Conservation (phyloP, 2,888 invertebrate species). For the Archips xylosteana region DNA sequence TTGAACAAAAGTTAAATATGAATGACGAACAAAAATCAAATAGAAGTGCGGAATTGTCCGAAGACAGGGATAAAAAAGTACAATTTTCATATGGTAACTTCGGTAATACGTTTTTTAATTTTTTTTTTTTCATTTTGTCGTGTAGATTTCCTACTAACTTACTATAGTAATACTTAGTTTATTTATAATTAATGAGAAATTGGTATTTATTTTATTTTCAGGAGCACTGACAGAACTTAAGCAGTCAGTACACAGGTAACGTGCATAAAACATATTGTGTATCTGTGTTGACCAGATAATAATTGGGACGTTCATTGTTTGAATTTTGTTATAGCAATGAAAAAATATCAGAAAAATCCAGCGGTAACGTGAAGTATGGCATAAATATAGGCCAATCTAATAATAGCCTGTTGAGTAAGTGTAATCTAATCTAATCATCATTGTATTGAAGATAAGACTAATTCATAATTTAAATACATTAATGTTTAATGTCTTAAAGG, state of each 20-base stretch:
- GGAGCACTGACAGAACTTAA: constrained; percentile 11
- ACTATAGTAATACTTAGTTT: not conserved
- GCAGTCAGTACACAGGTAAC: constrained; percentile 16
- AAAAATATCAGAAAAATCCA: constrained; percentile 26
- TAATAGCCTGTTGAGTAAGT: constrained; percentile 66
- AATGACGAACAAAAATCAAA: constrained; percentile 42
- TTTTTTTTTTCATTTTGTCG: constrained; percentile 48
- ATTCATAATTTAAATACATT: constrained; percentile 6
- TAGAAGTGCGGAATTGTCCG: constrained; percentile 51
- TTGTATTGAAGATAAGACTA: not conserved
- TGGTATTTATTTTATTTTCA: constrained; percentile 13
- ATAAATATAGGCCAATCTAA: constrained; percentile 60
- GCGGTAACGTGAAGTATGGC: constrained; percentile 35
- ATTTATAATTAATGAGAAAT: not conserved
- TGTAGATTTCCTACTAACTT: not conserved
- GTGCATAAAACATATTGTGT: not conserved
- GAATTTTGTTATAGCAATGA: constrained; percentile 1
- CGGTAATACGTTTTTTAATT: constrained; percentile 61
- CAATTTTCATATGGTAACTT: constrained; percentile 64
- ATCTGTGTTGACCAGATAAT: not conserved
- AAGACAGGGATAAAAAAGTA: constrained; percentile 67
- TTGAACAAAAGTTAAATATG: not conserved
- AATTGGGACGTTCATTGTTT: not conserved
- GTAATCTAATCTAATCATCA: no score
- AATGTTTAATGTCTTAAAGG: constrained; percentile 51